Conservation (phyloP, 2,797 vertebrate species). For the Silurus aristotelis region DNA sequence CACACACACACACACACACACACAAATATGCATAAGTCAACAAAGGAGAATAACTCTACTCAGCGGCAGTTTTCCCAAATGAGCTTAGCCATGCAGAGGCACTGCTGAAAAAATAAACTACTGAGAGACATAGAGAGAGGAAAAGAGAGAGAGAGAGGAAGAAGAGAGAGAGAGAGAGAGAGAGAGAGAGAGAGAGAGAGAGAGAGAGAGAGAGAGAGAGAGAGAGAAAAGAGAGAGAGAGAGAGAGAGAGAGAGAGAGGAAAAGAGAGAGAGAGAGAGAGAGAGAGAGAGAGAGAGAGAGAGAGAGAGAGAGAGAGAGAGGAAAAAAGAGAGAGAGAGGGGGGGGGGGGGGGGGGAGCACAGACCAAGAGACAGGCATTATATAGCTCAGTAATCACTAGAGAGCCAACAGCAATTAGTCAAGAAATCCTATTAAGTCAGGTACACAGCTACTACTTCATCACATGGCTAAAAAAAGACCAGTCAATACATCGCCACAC, state of each 20-base stretch:
- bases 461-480: slow-evolving; percentile 29
- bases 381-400: slow-evolving; percentile 22
- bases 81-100: slow-evolving; percentile 47
- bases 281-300: background rate
- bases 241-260: slow-evolving; percentile 46
- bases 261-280: slow-evolving; percentile 39
- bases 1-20: slow-evolving; percentile 18
- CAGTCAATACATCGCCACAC: slow-evolving; percentile 40
- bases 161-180: background rate
- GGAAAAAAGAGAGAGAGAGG: background rate
- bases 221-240: too few species aligned
- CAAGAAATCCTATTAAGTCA: slow-evolving; percentile 13
- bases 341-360: background rate
- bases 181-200: too few species aligned
- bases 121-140: slow-evolving; percentile 47
- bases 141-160: slow-evolving; percentile 42
- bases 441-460: slow-evolving; percentile 29
- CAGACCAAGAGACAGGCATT: slow-evolving; percentile 11
- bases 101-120: slow-evolving; percentile 11
- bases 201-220: background rate
- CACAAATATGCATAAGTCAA: slow-evolving; percentile 31
- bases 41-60: slow-evolving; percentile 36
- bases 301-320: background rate
- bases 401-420: slow-evolving; percentile 16
- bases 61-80: slow-evolving; percentile 29